phyloP scores from a whole-genome alignment of 2,888 invertebrate genomes.

The Coremacera marginata region DNA sequence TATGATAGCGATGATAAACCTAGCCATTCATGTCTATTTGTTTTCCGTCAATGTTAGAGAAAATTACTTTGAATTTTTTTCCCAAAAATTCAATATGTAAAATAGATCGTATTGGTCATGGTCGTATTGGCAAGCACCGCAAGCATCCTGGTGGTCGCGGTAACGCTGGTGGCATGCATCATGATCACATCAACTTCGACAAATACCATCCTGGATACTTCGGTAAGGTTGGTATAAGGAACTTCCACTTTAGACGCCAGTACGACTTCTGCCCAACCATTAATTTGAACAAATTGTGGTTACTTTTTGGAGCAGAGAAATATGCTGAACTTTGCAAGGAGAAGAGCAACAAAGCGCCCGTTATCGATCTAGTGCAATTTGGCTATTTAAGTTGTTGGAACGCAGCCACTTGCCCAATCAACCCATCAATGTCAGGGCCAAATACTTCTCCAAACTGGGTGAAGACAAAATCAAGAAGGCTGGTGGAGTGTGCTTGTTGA shows the following conservation, averaged over 20 bases:
- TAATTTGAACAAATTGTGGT: conserved; percentile 98
- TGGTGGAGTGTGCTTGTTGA: conserved; percentile 96
- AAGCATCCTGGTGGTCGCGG: conserved; percentile 99
- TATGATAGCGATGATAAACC: too few species aligned
- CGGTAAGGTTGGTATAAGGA: conserved; percentile 99
- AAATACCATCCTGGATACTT: conserved; percentile 99
- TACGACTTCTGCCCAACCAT: conserved; percentile 93
- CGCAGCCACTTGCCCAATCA: conserved; percentile 97
- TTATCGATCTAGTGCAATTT: conserved; percentile 95
- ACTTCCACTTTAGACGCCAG: conserved; percentile 94
- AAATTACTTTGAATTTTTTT: too few species aligned
- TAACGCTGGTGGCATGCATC: conserved; percentile 99
- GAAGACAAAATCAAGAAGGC: conserved; percentile 98
- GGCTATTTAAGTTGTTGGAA: conserved; percentile 97
- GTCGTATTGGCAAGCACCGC: conserved; percentile 99
- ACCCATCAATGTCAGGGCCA: conserved; percentile 98
- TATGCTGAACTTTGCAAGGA: conserved; percentile 85
- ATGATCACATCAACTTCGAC: conserved; percentile 99
- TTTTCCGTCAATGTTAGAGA: too few species aligned
- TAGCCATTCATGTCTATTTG: too few species aligned
- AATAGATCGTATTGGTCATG: conserved; percentile 99
- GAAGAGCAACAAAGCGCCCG: conserved; percentile 91
- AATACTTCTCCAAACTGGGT: conserved; percentile 97
- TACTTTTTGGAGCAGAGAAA: conserved; percentile 92
- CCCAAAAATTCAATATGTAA: conserved; percentile 72